Percentiles rank a stretch among this genome's conserved stretches.
These are phyloP conservation scores for Leptinotarsa juncta DNA, from an alignment of 2,888 invertebrate genomes.

Conservation along the genomic window DNA sequence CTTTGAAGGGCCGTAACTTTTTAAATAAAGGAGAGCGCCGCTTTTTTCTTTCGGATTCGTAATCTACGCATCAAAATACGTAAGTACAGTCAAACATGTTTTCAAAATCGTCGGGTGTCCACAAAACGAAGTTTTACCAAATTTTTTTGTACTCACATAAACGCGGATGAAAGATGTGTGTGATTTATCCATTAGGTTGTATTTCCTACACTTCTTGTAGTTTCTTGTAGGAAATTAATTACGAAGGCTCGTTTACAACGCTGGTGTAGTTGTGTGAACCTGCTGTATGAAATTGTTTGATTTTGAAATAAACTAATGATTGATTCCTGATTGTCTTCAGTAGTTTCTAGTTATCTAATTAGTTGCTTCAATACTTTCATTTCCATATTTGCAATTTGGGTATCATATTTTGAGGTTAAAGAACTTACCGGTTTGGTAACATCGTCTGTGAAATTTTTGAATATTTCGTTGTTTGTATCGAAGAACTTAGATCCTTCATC, in stretches of 20 bases:
- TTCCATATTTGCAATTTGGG: constrained; percentile 14
- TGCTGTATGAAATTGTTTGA: background rate
- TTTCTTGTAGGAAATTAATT: background rate
- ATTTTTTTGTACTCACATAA: background rate
- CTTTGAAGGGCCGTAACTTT: too few species aligned
- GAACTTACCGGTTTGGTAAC: background rate
- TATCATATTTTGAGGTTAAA: constrained; percentile 3
- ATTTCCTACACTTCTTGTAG: too few species aligned
- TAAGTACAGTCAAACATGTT: too few species aligned
- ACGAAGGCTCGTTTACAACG: background rate
- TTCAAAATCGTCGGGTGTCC: too few species aligned
- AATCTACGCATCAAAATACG: too few species aligned
- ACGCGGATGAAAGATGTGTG: background rate
- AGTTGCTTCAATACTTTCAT: background rate
- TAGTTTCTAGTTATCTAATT: background rate
- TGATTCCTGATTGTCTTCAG: background rate
- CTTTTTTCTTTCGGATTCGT: too few species aligned
- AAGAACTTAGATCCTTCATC: background rate
- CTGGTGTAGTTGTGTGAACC: background rate
- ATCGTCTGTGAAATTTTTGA: background rate
- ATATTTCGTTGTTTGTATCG: background rate
- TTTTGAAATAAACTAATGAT: background rate
- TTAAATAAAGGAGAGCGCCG: too few species aligned
- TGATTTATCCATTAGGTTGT: too few species aligned
- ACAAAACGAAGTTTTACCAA: too few species aligned